A percentile compares a stretch with the other conserved stretches of the same genome.
phyloP scores from a whole-genome alignment of 2,888 invertebrate genomes.

The Alviniconcha strummeri region DNA sequence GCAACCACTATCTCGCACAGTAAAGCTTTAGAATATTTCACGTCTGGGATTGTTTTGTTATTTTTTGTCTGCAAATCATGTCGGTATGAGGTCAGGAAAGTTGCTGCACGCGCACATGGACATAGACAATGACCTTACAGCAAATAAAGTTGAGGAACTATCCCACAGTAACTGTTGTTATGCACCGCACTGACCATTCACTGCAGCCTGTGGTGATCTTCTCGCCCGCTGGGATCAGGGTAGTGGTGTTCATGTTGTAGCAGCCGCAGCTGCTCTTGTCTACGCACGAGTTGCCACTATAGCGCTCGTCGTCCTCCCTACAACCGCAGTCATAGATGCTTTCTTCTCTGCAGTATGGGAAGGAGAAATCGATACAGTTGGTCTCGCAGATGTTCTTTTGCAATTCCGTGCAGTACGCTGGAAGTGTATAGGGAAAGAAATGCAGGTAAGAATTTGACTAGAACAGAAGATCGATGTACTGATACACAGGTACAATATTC shows the following conservation, averaged over 20 bases:
- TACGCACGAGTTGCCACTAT: conserved; percentile 21
- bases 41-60: no score
- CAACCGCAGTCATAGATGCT: conserved; percentile 24
- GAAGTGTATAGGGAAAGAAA: no score
- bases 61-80: no score
- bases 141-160: no score
- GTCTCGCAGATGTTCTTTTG: conserved; percentile 20
- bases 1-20: no score
- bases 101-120: no score
- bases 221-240: conserved; percentile 13
- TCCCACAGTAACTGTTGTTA: no score
- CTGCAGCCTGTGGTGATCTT: conserved; percentile 20
- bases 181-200: conserved; percentile 12
- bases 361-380: conserved; percentile 32
- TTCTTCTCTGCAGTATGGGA: conserved; percentile 17
- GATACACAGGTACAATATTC: neutral
- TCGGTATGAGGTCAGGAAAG: no score
- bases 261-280: conserved; percentile 29
- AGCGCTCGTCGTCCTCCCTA: neutral
- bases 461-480: neutral
- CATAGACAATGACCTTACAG: no score
- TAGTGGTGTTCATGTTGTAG: conserved; percentile 23
- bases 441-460: neutral
- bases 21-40: no score
- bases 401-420: conserved; percentile 8